phyloP scores from a whole-genome alignment of 2,888 invertebrate species.

The Hypena proboscidalis region DNA sequence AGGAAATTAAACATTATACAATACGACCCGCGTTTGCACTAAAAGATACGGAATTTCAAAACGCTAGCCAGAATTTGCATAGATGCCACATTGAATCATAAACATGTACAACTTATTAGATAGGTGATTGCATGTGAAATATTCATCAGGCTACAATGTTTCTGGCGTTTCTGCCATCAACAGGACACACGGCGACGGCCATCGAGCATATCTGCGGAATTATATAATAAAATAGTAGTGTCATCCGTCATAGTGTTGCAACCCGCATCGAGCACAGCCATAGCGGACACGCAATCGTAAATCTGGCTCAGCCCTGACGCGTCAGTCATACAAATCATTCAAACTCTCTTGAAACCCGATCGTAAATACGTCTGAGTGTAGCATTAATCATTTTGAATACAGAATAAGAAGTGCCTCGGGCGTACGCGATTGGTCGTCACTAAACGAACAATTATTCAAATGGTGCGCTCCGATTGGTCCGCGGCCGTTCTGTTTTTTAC shows the following conservation, averaged over 20 bases:
- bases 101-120: conserved; percentile 29
- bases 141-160: conserved; percentile 36
- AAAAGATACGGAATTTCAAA: conserved; percentile 2
- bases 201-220: conserved; percentile 62
- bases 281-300: conserved; percentile 73
- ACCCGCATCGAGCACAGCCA: conserved; percentile 55
- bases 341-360: conserved; percentile 68
- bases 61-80: conserved; percentile 23
- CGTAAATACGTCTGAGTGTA: conserved; percentile 72
- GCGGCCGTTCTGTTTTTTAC: conserved; percentile 69
- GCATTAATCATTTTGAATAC: conserved; percentile 78
- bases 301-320: conserved; percentile 68
- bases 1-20: background rate
- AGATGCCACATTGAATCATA: conserved; percentile 24
- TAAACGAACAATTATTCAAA: conserved; percentile 83
- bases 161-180: too few relatives aligned
- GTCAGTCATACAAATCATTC: conserved; percentile 79
- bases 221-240: conserved; percentile 60
- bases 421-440: conserved; percentile 73
- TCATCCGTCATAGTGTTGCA: conserved; percentile 63
- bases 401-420: conserved; percentile 71
- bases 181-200: conserved; percentile 38
- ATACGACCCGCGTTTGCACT: background rate
- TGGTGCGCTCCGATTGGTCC: conserved; percentile 71
- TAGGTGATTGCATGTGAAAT: conserved; percentile 28